Evolutionary conservation across 1,140 invertebrate genomes (phyloP).

Genomic region (Galleria mellonella): DNA sequence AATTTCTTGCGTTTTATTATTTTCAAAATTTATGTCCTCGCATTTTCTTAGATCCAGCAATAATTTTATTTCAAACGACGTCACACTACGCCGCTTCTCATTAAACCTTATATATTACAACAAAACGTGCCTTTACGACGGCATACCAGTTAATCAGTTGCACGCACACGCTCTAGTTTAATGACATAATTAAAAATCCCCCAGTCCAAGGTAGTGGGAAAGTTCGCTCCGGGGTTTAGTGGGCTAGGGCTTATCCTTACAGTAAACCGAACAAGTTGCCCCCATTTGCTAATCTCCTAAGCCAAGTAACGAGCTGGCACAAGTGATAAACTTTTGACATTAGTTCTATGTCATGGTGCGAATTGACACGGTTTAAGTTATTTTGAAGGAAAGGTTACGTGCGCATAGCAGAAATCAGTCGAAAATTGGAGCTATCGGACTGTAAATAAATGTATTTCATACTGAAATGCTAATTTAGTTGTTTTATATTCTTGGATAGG

Average conservation of each 20-base stretch:
- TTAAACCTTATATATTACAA: constrained; percentile 43
- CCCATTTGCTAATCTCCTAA: constrained; percentile 54
- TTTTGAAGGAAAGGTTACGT: too few species aligned
- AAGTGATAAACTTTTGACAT: constrained; percentile 38
- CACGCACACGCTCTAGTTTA: constrained; percentile 45
- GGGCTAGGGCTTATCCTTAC: constrained; percentile 34
- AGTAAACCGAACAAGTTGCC: constrained; percentile 47
- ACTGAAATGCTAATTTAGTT: too few species aligned
- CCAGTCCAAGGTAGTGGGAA: constrained; percentile 31
- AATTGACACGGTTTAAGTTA: too few species aligned
- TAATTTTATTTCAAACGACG: not conserved
- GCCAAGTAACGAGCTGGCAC: constrained; percentile 36
- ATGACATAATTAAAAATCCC: constrained; percentile 68
- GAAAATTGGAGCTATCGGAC: too few species aligned
- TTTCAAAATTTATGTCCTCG: too few species aligned
- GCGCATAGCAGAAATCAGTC: too few species aligned
- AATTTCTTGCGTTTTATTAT: too few species aligned
- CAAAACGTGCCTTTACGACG: constrained; percentile 35
- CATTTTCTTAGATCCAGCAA: too few species aligned
- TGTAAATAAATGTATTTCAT: too few species aligned
- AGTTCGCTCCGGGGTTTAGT: constrained; percentile 33
- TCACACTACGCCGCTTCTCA: constrained; percentile 5
- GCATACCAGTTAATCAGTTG: constrained; percentile 54
- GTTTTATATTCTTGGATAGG: too few species aligned
- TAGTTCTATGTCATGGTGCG: not conserved